Conservation (phyloP, 1,140 invertebrate genomes). For the Ips nitidus region DNA sequence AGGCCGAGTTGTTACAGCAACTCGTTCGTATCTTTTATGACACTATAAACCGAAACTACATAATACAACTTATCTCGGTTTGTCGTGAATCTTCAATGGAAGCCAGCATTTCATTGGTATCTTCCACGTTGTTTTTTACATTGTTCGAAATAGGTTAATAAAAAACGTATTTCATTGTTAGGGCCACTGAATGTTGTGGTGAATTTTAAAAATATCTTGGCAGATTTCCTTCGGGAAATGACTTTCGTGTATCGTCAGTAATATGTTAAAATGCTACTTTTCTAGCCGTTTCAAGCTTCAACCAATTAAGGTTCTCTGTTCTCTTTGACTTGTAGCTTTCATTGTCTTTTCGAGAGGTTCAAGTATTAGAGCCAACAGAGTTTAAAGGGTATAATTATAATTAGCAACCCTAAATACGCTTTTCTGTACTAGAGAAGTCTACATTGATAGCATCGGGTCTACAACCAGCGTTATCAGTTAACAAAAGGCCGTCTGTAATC, state of each 20-base stretch:
- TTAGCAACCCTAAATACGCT: background rate
- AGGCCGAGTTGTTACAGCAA: slow-evolving; percentile 9
- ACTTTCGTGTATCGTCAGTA: too few relatives aligned
- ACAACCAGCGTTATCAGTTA: background rate
- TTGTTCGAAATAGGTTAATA: background rate
- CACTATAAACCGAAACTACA: slow-evolving; percentile 7
- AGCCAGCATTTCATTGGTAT: slow-evolving; percentile 1
- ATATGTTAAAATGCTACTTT: too few relatives aligned
- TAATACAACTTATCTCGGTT: slow-evolving; percentile 3
- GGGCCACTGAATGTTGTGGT: too few relatives aligned
- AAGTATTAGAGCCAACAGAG: too few relatives aligned
- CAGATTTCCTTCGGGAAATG: too few relatives aligned
- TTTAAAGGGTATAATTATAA: background rate
- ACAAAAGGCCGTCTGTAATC: background rate
- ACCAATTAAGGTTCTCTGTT: too few relatives aligned
- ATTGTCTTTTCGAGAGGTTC: too few relatives aligned
- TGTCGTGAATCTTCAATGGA: background rate
- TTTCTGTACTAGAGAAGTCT: background rate
- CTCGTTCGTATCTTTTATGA: slow-evolving; percentile 13
- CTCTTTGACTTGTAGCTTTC: too few relatives aligned
- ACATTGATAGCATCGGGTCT: background rate
- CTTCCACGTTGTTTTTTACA: background rate
- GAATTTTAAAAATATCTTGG: too few relatives aligned
- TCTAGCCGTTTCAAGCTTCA: too few relatives aligned
- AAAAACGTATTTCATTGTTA: too few relatives aligned